These are phyloP conservation scores for Crax fasciolata DNA, from an alignment of 2,797 vertebrate species.

Conservation along the genomic window DNA sequence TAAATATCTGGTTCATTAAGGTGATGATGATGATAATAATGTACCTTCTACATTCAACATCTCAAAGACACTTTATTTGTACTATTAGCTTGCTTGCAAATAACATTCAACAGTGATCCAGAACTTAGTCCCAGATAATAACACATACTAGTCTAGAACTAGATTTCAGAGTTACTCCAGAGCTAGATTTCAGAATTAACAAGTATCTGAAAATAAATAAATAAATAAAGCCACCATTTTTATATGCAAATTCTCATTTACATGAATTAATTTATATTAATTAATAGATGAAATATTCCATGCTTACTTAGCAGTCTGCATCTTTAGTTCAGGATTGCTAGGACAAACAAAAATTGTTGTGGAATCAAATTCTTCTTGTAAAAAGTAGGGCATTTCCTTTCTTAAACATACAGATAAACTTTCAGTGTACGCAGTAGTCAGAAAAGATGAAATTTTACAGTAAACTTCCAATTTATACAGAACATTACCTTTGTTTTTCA, in stretches of 20 bases:
- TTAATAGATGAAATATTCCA: not conserved
- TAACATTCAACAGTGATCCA: not conserved
- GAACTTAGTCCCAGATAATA: not conserved
- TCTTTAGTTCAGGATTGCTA: not conserved
- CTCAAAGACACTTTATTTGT: not conserved
- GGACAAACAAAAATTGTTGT: not conserved
- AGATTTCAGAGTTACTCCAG: not conserved
- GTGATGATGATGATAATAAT: not conserved
- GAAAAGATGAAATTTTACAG: not conserved
- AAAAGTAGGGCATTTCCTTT: not conserved
- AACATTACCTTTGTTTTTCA: not conserved
- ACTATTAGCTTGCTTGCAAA: not conserved
- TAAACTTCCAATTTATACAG: not conserved
- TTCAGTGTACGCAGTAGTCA: not conserved
- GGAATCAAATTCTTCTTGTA: not conserved
- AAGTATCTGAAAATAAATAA: not conserved
- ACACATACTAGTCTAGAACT: not conserved
- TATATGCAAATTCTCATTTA: not conserved
- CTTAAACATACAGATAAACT: not conserved
- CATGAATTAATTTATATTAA: no score
- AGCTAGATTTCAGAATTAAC: not conserved
- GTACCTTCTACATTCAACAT: not conserved
- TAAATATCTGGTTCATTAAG: not conserved
- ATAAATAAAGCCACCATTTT: not conserved
- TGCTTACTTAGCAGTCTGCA: not conserved